These are phyloP conservation scores for Thaumatotibia leucotreta DNA, from an alignment of 1,140 invertebrate genomes.

Conservation along the genomic window DNA sequence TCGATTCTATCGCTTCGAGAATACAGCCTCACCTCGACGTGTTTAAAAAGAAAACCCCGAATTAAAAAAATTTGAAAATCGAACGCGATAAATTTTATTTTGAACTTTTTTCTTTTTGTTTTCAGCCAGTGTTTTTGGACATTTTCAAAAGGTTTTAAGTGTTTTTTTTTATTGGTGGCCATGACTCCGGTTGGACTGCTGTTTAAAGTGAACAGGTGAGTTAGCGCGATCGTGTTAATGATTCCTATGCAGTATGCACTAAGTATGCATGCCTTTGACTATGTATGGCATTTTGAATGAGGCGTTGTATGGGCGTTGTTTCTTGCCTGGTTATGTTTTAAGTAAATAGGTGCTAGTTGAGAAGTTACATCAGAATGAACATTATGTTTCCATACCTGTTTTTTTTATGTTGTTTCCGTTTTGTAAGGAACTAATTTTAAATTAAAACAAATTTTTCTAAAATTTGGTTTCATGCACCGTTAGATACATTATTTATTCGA, in stretches of 20 bases:
- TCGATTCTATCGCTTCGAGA: constrained; percentile 17
- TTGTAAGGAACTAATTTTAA: not conserved
- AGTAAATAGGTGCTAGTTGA: not conserved
- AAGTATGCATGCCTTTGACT: constrained; percentile 18
- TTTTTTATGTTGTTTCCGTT: not conserved
- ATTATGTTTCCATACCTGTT: not conserved
- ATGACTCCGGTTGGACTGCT: constrained; percentile 74
- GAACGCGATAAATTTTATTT: constrained; percentile 15
- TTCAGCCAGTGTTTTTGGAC: not conserved
- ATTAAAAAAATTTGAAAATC: constrained; percentile 16
- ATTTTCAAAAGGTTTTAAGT: constrained; percentile 17
- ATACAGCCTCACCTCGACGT: not conserved
- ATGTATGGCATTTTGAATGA: constrained; percentile 29
- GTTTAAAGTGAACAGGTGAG: constrained; percentile 75
- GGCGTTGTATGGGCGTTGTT: constrained; percentile 11
- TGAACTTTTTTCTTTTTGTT: constrained; percentile 11
- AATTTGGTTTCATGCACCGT: no score
- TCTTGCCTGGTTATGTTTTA: not conserved
- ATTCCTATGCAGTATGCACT: not conserved
- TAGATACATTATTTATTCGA: no score
- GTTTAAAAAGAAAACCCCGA: constrained; percentile 5
- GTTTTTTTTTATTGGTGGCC: constrained; percentile 12
- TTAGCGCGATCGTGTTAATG: constrained; percentile 23
- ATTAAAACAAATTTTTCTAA: no score
- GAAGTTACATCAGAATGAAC: not conserved